phyloP scores from a whole-genome alignment of 1,140 invertebrate genomes.

The Tetraneura akinire region DNA sequence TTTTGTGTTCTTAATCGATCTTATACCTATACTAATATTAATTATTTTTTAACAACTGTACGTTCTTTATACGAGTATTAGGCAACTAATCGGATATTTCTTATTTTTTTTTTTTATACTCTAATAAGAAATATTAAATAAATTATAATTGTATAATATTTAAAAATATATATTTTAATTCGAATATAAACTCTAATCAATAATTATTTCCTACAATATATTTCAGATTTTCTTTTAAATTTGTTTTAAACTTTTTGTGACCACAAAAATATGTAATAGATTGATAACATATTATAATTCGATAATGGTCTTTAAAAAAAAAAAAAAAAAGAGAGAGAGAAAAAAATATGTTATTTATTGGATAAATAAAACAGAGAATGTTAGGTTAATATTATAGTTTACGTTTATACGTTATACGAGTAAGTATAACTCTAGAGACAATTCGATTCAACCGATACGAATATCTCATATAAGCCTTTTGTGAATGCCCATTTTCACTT shows the following conservation, averaged over 20 bases:
- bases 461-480: neutral
- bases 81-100: too few species aligned
- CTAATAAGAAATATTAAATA: too few species aligned
- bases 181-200: neutral
- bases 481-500: neutral
- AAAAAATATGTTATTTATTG: too few species aligned
- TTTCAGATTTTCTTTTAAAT: neutral
- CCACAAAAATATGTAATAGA: neutral
- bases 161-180: too few species aligned
- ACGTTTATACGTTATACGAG: neutral
- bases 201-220: neutral
- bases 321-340: too few species aligned
- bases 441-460: neutral
- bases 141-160: too few species aligned
- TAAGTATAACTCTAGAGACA: neutral
- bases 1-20: too few species aligned
- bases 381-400: neutral
- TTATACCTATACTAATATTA: too few species aligned
- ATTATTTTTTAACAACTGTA: too few species aligned
- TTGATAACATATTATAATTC: neutral
- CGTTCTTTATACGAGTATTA: too few species aligned
- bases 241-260: neutral
- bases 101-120: too few species aligned
- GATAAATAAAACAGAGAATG: constrained; percentile 1
- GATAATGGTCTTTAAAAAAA: neutral